Conservation (phyloP, 2,797 vertebrate species). For the Ptychadena robeensis region DNA sequence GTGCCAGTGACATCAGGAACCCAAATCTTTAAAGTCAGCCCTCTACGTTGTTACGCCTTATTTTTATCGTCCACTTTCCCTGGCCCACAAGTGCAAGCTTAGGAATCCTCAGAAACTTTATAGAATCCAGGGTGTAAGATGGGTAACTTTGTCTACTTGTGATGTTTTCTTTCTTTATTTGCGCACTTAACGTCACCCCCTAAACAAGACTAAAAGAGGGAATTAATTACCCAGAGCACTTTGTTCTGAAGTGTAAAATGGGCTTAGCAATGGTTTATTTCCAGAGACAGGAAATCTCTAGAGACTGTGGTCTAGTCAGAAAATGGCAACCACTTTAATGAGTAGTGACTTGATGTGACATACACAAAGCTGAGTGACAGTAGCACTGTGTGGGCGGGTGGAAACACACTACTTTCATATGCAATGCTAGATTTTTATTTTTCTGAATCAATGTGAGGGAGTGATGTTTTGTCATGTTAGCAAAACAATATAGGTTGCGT, state of each 20-base stretch:
- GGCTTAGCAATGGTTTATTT: slow-evolving; percentile 42
- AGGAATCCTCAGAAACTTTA: no score
- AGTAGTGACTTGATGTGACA: slow-evolving; percentile 60
- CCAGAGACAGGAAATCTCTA: slow-evolving; percentile 38
- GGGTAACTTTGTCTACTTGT: no score
- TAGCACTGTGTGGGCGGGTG: slow-evolving; percentile 28
- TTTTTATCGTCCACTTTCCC: no score
- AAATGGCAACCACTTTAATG: slow-evolving; percentile 62
- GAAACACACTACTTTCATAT: slow-evolving; percentile 20
- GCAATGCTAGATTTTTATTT: slow-evolving; percentile 20
- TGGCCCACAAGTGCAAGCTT: no score
- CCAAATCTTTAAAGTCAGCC: no score
- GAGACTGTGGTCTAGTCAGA: slow-evolving; percentile 50
- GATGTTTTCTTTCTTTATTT: neutral
- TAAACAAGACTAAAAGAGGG: neutral
- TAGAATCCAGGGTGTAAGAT: no score
- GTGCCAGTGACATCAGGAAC: no score
- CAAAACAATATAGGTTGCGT: slow-evolving; percentile 3
- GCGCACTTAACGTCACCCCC: slow-evolving; percentile 21
- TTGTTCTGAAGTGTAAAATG: slow-evolving; percentile 39
- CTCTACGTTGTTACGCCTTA: no score
- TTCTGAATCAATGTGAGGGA: slow-evolving; percentile 4
- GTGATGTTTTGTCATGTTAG: slow-evolving; percentile 27
- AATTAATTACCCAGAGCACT: slow-evolving; percentile 20
- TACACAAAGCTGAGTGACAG: slow-evolving; percentile 53